phyloP scores from a whole-genome alignment of 2,113 vertebrate species.

The Lophius piscatorius region DNA sequence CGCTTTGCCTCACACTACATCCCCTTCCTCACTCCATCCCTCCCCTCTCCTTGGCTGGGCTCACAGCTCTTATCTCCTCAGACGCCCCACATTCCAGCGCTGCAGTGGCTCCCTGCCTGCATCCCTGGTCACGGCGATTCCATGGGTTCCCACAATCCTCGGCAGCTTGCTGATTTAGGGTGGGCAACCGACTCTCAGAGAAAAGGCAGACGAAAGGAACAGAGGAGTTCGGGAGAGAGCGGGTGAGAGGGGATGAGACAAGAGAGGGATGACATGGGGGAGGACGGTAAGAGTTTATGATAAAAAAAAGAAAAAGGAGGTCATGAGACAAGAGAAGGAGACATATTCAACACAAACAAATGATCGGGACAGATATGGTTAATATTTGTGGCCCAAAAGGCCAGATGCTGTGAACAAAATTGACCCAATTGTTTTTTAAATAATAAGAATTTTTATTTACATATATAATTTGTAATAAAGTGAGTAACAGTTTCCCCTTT shows the following conservation, averaged over 20 bases:
- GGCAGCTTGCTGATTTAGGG: slow-evolving; percentile 80
- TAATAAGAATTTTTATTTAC: slow-evolving; percentile 51
- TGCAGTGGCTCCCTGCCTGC: slow-evolving; percentile 84
- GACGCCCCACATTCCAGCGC: slow-evolving; percentile 84
- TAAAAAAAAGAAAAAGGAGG: slow-evolving; percentile 46
- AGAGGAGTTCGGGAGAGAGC: slow-evolving; percentile 59
- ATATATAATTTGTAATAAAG: slow-evolving; percentile 41
- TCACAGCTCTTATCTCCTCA: slow-evolving; percentile 85
- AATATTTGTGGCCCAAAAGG: background rate
- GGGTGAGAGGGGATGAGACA: slow-evolving; percentile 53
- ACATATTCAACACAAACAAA: slow-evolving; percentile 5
- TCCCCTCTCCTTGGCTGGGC: slow-evolving; percentile 77
- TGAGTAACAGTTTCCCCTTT: slow-evolving; percentile 22
- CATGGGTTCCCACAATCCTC: slow-evolving; percentile 85
- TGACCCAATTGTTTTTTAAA: slow-evolving; percentile 5
- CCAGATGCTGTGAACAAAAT: background rate
- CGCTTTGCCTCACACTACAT: slow-evolving; percentile 51
- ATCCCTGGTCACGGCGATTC: slow-evolving; percentile 84
- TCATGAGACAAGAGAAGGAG: slow-evolving; percentile 15
- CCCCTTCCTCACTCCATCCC: slow-evolving; percentile 34
- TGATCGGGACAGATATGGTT: background rate
- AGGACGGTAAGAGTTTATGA: slow-evolving; percentile 47
- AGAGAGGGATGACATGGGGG: slow-evolving; percentile 37
- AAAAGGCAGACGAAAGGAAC: slow-evolving; percentile 64
- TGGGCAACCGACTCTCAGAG: slow-evolving; percentile 79